These are phyloP conservation scores for Calliopsis andreniformis DNA, from an alignment of 1,140 invertebrate genomes.

Conservation along the genomic window DNA sequence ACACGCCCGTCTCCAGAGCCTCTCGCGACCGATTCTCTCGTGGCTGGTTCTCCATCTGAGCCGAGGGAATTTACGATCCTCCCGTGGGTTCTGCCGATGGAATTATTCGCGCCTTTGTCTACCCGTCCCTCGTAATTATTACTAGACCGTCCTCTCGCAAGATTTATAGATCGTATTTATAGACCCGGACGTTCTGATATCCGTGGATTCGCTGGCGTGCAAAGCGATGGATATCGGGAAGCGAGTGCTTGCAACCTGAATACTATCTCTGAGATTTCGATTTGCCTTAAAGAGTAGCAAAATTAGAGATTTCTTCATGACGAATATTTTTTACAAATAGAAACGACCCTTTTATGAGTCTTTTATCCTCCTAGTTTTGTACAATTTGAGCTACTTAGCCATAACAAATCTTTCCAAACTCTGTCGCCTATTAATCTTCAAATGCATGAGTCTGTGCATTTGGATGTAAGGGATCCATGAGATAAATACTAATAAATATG, in stretches of 20 bases:
- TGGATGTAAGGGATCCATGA: too few species aligned
- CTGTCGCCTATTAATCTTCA: too few species aligned
- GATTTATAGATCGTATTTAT: conserved; percentile 44
- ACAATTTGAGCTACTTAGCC: too few species aligned
- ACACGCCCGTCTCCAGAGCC: not conserved
- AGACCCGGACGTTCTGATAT: conserved; percentile 23
- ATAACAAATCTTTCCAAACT: too few species aligned
- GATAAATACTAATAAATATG: too few species aligned
- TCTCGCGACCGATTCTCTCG: conserved; percentile 1
- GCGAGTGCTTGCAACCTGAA: not conserved
- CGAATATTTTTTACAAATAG: too few species aligned
- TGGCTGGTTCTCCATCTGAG: conserved; percentile 8
- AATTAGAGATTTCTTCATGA: too few species aligned
- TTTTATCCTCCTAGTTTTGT: too few species aligned
- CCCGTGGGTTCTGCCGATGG: conserved; percentile 34
- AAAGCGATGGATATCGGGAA: not conserved
- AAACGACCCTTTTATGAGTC: too few species aligned
- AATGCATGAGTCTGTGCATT: too few species aligned
- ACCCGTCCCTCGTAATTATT: conserved; percentile 36
- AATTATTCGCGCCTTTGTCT: conserved; percentile 35
- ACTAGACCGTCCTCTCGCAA: not conserved
- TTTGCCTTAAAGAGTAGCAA: too few species aligned
- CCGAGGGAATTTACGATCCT: conserved; percentile 32
- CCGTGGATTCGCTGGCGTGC: conserved; percentile 18
- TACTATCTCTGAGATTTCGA: too few species aligned